A percentile compares a stretch with the other conserved stretches of the same genome.
phyloP scores from a whole-genome alignment of 2,113 vertebrate genomes.

The Nyctibius bracteatus region DNA sequence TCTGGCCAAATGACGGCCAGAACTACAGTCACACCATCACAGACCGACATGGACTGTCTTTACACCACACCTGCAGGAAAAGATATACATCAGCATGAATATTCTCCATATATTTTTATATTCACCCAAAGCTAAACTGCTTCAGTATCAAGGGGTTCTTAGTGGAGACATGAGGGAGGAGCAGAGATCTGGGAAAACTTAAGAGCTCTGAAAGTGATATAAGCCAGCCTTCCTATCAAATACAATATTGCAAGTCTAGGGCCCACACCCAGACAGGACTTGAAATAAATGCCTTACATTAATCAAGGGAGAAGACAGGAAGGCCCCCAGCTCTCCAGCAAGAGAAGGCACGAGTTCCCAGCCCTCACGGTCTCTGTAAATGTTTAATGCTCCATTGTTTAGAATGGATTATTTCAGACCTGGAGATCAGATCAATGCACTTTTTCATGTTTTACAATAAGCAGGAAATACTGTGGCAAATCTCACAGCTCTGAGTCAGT shows the following conservation, averaged over 20 bases:
- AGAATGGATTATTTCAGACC: background rate
- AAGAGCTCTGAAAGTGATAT: background rate
- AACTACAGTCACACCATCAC: background rate
- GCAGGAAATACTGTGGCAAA: background rate
- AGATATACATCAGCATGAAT: background rate
- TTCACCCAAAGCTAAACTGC: background rate
- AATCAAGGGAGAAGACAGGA: background rate
- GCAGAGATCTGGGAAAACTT: background rate
- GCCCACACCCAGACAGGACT: background rate
- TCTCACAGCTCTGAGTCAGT: background rate
- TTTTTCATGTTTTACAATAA: background rate
- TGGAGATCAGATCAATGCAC: background rate
- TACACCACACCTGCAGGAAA: background rate
- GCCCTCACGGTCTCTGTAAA: background rate
- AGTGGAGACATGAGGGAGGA: background rate
- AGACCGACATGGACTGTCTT: background rate
- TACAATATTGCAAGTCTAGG: background rate
- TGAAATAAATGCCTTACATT: background rate
- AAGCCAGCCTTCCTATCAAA: background rate
- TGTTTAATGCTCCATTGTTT: background rate
- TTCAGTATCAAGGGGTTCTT: background rate
- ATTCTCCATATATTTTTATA: background rate
- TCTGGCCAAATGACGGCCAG: background rate
- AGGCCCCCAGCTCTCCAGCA: background rate
- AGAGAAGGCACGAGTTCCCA: background rate